These are phyloP conservation scores for Heteractis magnifica DNA, from an alignment of 92 coral and sea anemone species.

Conservation along the genomic window DNA sequence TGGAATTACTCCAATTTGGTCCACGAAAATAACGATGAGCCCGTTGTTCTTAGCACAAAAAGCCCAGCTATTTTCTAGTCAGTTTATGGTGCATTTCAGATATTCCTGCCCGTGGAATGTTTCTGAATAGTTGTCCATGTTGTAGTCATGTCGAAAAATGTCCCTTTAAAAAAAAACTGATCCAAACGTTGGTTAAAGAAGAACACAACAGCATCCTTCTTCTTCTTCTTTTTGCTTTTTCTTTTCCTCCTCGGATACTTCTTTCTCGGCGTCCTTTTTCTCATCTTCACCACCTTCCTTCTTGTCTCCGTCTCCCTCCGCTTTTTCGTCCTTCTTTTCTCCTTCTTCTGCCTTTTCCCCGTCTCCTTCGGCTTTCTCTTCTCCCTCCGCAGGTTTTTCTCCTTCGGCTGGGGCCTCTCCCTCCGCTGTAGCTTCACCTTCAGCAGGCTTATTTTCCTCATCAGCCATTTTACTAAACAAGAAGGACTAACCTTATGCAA, in stretches of 20 bases:
- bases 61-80: not conserved
- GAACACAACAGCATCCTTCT: constrained; percentile 31
- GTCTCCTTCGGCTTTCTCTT: constrained; percentile 11
- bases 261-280: constrained; percentile 23
- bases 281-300: constrained; percentile 1
- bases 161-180: not conserved
- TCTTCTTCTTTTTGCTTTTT: constrained; percentile 16
- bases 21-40: not conserved
- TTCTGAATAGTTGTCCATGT: not conserved
- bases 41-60: constrained; percentile 1
- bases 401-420: constrained; percentile 13
- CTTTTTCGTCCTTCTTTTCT: constrained; percentile 6
- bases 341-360: constrained; percentile 1
- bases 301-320: not conserved
- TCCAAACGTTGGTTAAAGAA: constrained; percentile 10
- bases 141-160: not conserved
- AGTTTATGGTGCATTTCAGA: not conserved
- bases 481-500: not conserved
- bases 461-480: constrained; percentile 40
- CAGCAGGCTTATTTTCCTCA: constrained; percentile 42
- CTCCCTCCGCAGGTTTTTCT: constrained; percentile 20
- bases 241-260: constrained; percentile 12
- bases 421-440: constrained; percentile 13
- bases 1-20: constrained; percentile 3
- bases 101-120: not conserved